A percentile compares a stretch with the other conserved stretches of the same genome.
Evolutionary conservation across 2,888 invertebrate species (phyloP).

Genomic region (Pandemis corylana): DNA sequence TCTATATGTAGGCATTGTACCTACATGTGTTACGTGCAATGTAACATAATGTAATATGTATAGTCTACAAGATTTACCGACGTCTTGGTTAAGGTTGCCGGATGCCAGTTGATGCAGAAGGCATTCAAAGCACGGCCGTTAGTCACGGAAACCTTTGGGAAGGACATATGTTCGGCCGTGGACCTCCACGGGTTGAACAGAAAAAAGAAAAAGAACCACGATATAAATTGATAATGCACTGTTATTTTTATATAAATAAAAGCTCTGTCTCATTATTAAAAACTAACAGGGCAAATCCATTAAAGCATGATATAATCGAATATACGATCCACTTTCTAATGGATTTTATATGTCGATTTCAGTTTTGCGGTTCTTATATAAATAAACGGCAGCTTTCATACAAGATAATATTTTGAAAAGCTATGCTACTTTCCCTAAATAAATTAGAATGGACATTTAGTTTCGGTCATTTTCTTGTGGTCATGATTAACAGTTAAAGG

Average conservation of each 20-base stretch:
- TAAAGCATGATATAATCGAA: neutral
- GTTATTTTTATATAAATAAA: neutral
- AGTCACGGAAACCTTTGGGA: too few species aligned
- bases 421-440: neutral
- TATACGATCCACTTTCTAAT: conserved; percentile 7
- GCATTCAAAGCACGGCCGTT: too few species aligned
- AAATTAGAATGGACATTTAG: neutral
- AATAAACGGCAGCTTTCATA: neutral
- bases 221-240: neutral
- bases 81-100: too few species aligned
- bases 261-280: neutral
- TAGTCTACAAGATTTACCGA: too few species aligned
- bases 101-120: too few species aligned
- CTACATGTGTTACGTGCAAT: too few species aligned
- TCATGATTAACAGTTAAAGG: neutral
- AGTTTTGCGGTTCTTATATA: neutral
- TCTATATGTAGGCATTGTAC: too few species aligned
- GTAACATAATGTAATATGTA: too few species aligned
- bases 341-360: conserved; percentile 8
- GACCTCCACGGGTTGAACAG: too few species aligned
- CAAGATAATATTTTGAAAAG: neutral
- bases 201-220: too few species aligned
- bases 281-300: neutral
- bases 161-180: too few species aligned
- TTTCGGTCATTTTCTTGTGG: neutral